Evolutionary conservation across 2,888 invertebrate genomes (phyloP), one percentile per base, ranked within the genome.

Genomic region (Dioctria rufipes): DNA sequence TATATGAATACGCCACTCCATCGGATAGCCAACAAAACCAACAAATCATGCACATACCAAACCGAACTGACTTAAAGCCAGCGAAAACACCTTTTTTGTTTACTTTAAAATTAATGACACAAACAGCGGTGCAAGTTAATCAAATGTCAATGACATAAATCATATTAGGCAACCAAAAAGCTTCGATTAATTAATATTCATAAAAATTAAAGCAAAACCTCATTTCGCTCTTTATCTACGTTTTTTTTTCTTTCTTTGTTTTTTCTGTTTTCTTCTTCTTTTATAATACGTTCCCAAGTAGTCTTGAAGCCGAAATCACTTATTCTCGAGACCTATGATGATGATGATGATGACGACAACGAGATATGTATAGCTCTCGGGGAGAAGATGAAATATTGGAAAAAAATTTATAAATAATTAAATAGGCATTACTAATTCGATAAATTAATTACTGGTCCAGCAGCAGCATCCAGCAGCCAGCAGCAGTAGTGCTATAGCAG

Each of bases 71-170:
- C 9, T 51, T 51, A 51, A 51, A 8, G 51, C n/a, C 51, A 11
- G 25, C 25, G 25, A 25, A 25, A 39, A 63, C 25, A 5, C 25
- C 63, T 8, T 63, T 40, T 40, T 39, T 63, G 6, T 25, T 63
- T 63, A 13, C 11, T 43, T 37, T 3, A 42, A 58, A 61, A 77
- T 63, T 63, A 77, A 77, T 63, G 63, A 51, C 77, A 77, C 61
- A 46, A 77, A 46, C 63, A 8, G 63, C 77, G 37, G 37, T 11
- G 63, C 77, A 49, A 80, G 81, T 80, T 81, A 80, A 81, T 80
- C 81, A 81, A 81, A 81, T 81, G 81, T 81, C 81, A 81, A 78
- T 81, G 81, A 69, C 71, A 80, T 81, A 81, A 81, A 80, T 81
- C 81, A 78, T 80, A 80, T 81, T 78, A 78, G 71, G 77, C 81